Evolutionary conservation across 2,888 invertebrate species (phyloP).

Genomic region (Elaeidobius kamerunicus): DNA sequence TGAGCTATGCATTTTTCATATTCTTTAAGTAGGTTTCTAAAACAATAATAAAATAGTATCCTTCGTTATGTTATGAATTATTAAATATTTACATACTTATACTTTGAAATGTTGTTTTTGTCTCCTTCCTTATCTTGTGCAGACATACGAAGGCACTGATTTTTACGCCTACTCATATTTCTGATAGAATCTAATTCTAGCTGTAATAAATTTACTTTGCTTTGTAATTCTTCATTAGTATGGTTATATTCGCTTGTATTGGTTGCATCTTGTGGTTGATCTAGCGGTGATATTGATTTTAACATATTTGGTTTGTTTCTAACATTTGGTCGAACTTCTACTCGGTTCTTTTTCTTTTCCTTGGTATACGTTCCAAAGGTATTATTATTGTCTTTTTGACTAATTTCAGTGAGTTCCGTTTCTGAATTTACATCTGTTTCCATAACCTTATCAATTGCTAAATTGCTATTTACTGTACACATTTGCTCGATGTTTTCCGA

Average conservation of each 20-base stretch:
- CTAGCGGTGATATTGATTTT: not conserved
- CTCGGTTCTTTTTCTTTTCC: not conserved
- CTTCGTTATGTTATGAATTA: too few species aligned
- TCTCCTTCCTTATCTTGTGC: slow-evolving; percentile 1
- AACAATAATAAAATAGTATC: too few species aligned
- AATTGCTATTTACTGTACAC: too few species aligned
- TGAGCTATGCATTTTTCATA: slow-evolving; percentile 58
- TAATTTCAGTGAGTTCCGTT: too few species aligned
- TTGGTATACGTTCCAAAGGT: not conserved
- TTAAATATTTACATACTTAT: slow-evolving; percentile 8
- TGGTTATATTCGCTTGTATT: slow-evolving; percentile 4
- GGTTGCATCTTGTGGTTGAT: not conserved
- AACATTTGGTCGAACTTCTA: slow-evolving; percentile 3
- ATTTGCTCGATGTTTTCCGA: too few species aligned
- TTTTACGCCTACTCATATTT: slow-evolving; percentile 1
- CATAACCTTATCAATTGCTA: too few species aligned
- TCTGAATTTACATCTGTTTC: too few species aligned
- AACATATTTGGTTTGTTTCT: too few species aligned
- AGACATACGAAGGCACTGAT: not conserved
- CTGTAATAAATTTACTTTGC: slow-evolving; percentile 7
- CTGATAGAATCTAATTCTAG: slow-evolving; percentile 7
- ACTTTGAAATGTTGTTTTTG: not conserved
- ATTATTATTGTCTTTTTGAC: not conserved
- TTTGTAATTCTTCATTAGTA: slow-evolving; percentile 7
- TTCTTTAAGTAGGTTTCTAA: slow-evolving; percentile 55